phyloP scores from a whole-genome alignment of 2,888 invertebrate species.

The Parnassius orleans region DNA sequence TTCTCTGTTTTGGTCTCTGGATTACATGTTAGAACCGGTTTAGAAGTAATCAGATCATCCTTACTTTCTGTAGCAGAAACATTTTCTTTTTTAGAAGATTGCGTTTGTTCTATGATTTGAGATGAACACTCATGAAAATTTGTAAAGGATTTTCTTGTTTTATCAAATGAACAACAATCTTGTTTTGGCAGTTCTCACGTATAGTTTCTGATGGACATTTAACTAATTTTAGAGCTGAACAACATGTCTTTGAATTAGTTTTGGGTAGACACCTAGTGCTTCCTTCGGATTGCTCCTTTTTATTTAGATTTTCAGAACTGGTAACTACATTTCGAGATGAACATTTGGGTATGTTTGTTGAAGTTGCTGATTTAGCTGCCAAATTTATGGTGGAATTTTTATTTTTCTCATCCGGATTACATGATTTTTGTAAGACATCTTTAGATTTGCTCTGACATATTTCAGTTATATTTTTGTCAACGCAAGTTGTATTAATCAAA shows the following conservation, averaged over 20 bases:
- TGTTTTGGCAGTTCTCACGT: background rate
- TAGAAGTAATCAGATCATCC: background rate
- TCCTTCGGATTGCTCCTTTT: background rate
- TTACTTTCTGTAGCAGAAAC: background rate
- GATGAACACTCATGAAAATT: slow-evolving; percentile 15
- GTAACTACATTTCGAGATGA: background rate
- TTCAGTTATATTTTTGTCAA: slow-evolving; percentile 13
- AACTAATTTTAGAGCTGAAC: slow-evolving; percentile 6
- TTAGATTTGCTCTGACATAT: slow-evolving; percentile 16
- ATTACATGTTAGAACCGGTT: slow-evolving; percentile 5
- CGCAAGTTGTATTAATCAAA: background rate
- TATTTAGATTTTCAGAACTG: background rate
- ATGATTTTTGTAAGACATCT: background rate
- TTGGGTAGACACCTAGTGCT: slow-evolving; percentile 6
- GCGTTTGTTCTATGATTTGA: background rate
- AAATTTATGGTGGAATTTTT: slow-evolving; percentile 7
- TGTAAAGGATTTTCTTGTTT: slow-evolving; percentile 5
- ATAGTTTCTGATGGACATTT: slow-evolving; percentile 8
- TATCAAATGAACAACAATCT: slow-evolving; percentile 10
- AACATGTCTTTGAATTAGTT: slow-evolving; percentile 6
- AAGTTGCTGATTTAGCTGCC: background rate
- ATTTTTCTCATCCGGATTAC: slow-evolving; percentile 1
- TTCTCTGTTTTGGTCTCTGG: background rate
- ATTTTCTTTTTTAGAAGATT: slow-evolving; percentile 3
- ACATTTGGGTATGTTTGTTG: slow-evolving; percentile 3